Conservation (phyloP, 2,888 invertebrate species). For the Suillia variegata region DNA sequence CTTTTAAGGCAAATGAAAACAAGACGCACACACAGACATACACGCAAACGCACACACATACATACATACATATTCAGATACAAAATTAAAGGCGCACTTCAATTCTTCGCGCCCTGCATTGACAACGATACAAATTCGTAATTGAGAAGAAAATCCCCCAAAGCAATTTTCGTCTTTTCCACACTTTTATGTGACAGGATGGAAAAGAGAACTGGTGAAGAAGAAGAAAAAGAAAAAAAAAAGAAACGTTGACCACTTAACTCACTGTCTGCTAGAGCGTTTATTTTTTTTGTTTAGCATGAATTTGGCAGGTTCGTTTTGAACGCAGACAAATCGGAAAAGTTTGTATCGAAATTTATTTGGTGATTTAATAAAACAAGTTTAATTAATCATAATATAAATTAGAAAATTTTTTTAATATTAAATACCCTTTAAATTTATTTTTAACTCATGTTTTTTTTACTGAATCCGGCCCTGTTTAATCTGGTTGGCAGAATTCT, state of each 20-base stretch:
- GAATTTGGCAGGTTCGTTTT: too few species aligned
- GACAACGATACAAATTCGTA: background rate
- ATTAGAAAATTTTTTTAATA: too few species aligned
- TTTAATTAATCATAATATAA: too few species aligned
- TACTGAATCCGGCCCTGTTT: too few species aligned
- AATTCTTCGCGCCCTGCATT: background rate
- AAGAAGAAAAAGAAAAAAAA: too few species aligned
- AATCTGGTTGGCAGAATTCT: too few species aligned
- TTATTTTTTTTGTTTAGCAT: too few species aligned
- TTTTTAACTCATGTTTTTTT: too few species aligned
- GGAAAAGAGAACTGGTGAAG: background rate
- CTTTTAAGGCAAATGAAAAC: background rate
- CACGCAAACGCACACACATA: background rate
- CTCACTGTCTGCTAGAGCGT: background rate
- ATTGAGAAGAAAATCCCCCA: conserved; percentile 13
- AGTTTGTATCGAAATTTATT: too few species aligned
- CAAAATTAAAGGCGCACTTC: background rate
- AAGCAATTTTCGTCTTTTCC: conserved; percentile 7
- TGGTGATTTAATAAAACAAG: too few species aligned
- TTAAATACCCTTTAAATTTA: too few species aligned
- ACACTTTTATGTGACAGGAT: background rate
- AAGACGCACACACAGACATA: background rate
- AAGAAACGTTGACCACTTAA: background rate
- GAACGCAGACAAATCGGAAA: too few species aligned
- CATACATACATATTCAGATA: background rate